These are phyloP conservation scores for Ypsolopha sequella DNA, from an alignment of 2,888 invertebrate species.

Conservation along the genomic window DNA sequence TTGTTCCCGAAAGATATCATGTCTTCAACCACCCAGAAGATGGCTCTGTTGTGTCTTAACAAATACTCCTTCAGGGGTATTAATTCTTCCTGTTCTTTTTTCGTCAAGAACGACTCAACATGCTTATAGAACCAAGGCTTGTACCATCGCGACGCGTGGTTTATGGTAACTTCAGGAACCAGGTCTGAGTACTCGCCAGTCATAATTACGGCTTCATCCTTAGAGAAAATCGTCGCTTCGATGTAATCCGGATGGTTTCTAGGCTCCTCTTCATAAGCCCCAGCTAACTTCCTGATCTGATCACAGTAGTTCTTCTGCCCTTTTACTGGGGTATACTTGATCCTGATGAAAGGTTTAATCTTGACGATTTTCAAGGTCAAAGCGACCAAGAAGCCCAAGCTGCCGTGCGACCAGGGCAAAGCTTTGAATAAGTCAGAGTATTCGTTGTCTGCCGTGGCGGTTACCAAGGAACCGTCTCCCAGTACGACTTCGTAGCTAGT, in stretches of 20 bases:
- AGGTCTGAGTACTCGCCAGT: constrained; percentile 74
- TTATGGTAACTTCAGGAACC: constrained; percentile 59
- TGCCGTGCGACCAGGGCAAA: constrained; percentile 77
- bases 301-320: constrained; percentile 75
- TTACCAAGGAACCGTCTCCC: constrained; percentile 72
- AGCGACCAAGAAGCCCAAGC: constrained; percentile 75
- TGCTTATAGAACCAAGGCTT: constrained; percentile 82
- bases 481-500: constrained; percentile 75
- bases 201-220: constrained; percentile 76
- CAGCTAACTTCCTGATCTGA: constrained; percentile 71
- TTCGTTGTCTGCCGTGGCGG: constrained; percentile 68
- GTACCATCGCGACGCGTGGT: constrained; percentile 73
- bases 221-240: constrained; percentile 75
- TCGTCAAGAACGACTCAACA: constrained; percentile 67
- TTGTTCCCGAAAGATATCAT: constrained; percentile 81
- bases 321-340: constrained; percentile 73
- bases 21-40: constrained; percentile 80
- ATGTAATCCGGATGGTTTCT: constrained; percentile 70
- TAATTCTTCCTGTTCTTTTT: constrained; percentile 67
- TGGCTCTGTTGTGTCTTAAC: constrained; percentile 75
- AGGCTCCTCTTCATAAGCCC: constrained; percentile 57
- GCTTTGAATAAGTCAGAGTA: constrained; percentile 70
- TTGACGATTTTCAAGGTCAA: constrained; percentile 73
- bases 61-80: constrained; percentile 76
- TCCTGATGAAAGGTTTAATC: constrained; percentile 74